Evolutionary conservation across 2,113 vertebrate species (phyloP).

Genomic region (Drymodes brunneopygia): DNA sequence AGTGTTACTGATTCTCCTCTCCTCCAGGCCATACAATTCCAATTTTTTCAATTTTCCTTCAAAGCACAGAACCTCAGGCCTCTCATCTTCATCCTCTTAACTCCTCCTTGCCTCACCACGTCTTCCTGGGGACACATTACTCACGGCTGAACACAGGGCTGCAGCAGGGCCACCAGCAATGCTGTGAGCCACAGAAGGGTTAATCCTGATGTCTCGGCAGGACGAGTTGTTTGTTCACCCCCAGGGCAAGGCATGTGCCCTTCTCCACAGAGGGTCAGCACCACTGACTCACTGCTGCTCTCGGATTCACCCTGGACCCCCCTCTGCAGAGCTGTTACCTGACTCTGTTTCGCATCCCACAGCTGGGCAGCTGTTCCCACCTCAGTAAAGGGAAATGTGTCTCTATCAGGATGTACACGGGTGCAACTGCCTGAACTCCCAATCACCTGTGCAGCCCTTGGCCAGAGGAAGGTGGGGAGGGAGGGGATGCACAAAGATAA

Average conservation of each 20-base stretch:
- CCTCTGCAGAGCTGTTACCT: not conserved
- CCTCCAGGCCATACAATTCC: not conserved
- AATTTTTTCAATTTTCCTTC: not conserved
- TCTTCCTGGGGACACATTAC: not conserved
- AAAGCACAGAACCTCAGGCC: not conserved
- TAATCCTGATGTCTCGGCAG: not conserved
- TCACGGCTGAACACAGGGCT: not conserved
- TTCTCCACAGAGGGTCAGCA: not conserved
- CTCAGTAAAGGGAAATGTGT: not conserved
- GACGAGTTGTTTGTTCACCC: no score
- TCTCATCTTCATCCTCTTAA: not conserved
- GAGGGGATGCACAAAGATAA: not conserved
- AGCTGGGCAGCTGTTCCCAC: not conserved
- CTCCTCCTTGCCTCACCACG: accelerated
- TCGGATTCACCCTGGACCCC: not conserved
- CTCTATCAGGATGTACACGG: accelerated
- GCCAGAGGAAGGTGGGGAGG: not conserved
- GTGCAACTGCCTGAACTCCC: not conserved
- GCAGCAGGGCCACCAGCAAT: not conserved
- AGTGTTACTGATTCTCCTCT: not conserved
- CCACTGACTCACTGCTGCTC: not conserved
- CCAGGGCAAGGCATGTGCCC: not conserved
- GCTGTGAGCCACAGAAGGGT: not conserved
- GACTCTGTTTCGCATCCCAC: accelerated
- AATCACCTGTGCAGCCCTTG: not conserved